Evolutionary conservation across 2,113 vertebrate genomes (phyloP), one percentile per base, ranked within the genome.

Genomic region (Megaceryle torquata): DNA sequence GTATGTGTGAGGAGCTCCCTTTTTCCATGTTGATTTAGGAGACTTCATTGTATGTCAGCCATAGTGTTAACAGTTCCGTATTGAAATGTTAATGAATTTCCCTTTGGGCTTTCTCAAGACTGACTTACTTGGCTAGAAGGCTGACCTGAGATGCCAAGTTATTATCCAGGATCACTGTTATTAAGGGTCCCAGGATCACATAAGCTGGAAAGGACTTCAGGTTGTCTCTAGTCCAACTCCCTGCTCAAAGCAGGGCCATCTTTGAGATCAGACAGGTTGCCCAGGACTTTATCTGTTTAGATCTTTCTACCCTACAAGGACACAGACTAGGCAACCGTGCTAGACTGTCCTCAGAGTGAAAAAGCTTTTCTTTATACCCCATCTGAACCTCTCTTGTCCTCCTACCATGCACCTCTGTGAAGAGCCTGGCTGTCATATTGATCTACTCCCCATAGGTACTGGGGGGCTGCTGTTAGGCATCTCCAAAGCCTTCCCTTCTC

Each of bases 401-500:
- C 17, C 31, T 86, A 31, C 61, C 35, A 1, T 61, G 26, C 35
- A 48, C 24, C 35, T 5, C 50, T 67, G 25, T 74, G 60, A 63
- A 37, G 29, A 82, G 18, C 41, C 44, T 63, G 54, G 17, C 50
- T 74, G 16, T 63, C 21, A 7, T 39, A 37, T 61, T 78, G 29
- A 8, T 69, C 3, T 0, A 0, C 13, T 70, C 18, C 25, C 6
- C 6, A 4, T 11, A 60, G 46, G 24, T 56, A 33, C 41, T 31
- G 24, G 10, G 22, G 5, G 8, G 5, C 25, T 83, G 48, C 39
- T 56, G 6, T 75, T 80, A 43, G 44, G 41, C 18, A 72, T 9
- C 8, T 13, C 10, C 12, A 60, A 50, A 88, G 16, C 28, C 22
- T 50, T 63, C 8, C 48, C 48, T 22, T 78, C 41, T 50, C 21